phyloP scores from a whole-genome alignment of 2,888 invertebrate species.

The Aleiodes leptofemur region DNA sequence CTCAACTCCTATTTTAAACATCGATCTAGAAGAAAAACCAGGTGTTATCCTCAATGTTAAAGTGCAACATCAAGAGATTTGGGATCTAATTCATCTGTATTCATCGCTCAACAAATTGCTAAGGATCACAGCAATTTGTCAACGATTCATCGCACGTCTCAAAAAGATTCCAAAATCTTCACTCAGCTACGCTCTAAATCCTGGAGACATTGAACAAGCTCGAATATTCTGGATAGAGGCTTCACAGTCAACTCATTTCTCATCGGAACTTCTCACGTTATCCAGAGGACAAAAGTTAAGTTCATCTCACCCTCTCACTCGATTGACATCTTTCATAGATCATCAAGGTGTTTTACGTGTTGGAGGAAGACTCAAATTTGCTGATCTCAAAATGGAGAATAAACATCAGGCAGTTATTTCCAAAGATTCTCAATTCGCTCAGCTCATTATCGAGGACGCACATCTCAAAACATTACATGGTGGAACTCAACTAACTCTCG shows the following conservation, averaged over 20 bases:
- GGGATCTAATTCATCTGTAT: too few species aligned
- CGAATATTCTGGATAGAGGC: neutral
- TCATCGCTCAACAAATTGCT: too few species aligned
- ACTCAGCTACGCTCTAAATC: neutral
- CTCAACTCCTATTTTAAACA: too few species aligned
- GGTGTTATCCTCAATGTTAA: neutral
- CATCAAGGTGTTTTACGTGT: slow-evolving; percentile 6
- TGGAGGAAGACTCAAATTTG: slow-evolving; percentile 18
- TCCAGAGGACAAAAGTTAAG: slow-evolving; percentile 13
- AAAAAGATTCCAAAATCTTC: neutral
- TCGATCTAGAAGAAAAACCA: slow-evolving; percentile 15
- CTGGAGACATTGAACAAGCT: slow-evolving; percentile 3
- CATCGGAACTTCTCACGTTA: neutral
- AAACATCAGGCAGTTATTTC: too few species aligned
- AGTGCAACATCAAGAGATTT: neutral
- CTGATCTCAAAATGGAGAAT: neutral
- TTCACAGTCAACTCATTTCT: neutral
- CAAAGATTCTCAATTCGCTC: too few species aligned
- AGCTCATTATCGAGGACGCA: too few species aligned
- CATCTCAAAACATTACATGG: too few species aligned
- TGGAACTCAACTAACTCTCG: too few species aligned
- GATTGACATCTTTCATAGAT: slow-evolving; percentile 10
- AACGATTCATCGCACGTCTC: too few species aligned
- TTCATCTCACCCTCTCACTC: neutral
- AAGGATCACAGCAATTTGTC: too few species aligned